Evolutionary conservation across 2,113 vertebrate genomes (phyloP).

Genomic region (Fregata magnificens): DNA sequence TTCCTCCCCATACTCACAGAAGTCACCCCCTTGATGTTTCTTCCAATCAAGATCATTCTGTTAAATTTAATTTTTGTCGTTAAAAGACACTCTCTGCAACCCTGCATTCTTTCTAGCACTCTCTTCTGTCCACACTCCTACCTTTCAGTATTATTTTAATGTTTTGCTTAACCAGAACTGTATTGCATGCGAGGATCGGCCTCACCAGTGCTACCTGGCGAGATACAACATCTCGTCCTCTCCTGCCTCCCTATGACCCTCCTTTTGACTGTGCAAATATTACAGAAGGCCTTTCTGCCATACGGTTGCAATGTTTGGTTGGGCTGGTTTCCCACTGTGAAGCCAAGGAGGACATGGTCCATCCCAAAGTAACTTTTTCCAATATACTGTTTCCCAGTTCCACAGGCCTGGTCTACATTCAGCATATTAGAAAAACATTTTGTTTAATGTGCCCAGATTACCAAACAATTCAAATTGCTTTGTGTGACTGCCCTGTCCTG

Average conservation of each 20-base stretch:
- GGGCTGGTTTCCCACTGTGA: neutral
- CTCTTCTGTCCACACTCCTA: neutral
- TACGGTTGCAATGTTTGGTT: neutral
- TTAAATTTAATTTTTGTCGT: neutral
- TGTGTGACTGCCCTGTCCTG: slow-evolving; percentile 14
- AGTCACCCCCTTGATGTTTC: neutral
- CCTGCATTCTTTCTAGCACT: neutral
- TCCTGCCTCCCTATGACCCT: neutral
- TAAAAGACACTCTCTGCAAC: neutral
- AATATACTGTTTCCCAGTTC: neutral
- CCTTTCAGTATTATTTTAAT: neutral
- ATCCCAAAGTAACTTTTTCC: neutral
- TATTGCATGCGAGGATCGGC: neutral
- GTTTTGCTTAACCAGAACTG: neutral
- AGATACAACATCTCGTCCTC: slow-evolving; percentile 7
- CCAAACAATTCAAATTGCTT: neutral
- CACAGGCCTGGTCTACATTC: neutral
- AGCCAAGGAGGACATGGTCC: neutral
- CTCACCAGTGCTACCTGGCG: neutral
- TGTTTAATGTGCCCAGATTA: neutral
- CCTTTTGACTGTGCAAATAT: neutral
- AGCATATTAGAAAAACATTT: neutral
- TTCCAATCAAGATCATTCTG: neutral
- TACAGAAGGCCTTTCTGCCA: neutral
- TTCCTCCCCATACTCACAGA: neutral